Conservation (phyloP, 1,140 invertebrate genomes). For the Trypoxylus dichotomus region DNA sequence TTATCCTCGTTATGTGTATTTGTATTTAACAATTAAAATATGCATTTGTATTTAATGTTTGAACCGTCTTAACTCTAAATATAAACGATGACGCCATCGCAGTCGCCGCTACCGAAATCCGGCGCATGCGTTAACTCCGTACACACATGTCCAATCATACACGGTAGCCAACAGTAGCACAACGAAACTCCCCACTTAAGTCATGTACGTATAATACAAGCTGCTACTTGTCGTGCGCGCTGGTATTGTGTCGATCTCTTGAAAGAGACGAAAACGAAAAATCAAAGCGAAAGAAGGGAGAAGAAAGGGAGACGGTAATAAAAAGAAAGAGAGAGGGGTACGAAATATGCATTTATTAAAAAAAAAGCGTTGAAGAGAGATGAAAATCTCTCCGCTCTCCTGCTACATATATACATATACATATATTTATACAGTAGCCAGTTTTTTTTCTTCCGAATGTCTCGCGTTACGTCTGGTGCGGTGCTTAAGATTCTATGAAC, state of each 20-base stretch:
- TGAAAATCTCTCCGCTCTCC: no score
- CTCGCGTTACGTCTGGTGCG: neutral
- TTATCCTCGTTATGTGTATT: no score
- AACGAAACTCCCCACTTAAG: constrained; percentile 33
- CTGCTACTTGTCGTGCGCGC: neutral
- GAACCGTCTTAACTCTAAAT: neutral
- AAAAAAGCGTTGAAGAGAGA: neutral
- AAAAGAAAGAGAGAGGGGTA: neutral
- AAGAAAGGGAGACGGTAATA: neutral
- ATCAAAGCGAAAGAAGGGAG: neutral
- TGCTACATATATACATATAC: no score
- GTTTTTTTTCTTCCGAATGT: neutral
- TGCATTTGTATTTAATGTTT: neutral
- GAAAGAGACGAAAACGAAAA: neutral
- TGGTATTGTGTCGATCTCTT: neutral
- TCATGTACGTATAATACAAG: neutral
- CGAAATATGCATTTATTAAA: neutral
- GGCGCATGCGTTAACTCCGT: constrained; percentile 16
- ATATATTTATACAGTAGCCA: no score
- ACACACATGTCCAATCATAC: constrained; percentile 27
- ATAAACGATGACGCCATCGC: constrained; percentile 24
- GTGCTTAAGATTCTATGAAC: neutral
- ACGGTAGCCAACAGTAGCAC: constrained; percentile 54
- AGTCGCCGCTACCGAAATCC: neutral
- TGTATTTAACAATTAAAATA: no score